These are phyloP conservation scores for Drosophila affinis DNA, from an alignment of 2,888 invertebrate genomes.

Conservation along the genomic window DNA sequence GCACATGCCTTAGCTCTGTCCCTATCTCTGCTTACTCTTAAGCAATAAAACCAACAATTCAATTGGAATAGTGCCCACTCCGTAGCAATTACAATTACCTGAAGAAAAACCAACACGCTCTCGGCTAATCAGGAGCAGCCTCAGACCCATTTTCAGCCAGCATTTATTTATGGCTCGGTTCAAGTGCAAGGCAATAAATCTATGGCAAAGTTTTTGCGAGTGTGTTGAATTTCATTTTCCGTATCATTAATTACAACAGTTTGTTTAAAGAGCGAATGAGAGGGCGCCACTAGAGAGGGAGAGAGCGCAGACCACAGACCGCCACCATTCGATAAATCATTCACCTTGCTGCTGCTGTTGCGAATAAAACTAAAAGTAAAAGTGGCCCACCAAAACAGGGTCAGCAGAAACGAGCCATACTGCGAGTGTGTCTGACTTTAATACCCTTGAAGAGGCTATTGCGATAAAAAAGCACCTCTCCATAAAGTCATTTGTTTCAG, in stretches of 20 bases:
- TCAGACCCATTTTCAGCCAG: slow-evolving; percentile 13
- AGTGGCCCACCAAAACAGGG: slow-evolving; percentile 12
- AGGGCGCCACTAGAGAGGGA: slow-evolving; percentile 7
- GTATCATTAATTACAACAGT: slow-evolving; percentile 55
- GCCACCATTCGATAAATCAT: slow-evolving; percentile 61
- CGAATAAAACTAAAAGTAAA: slow-evolving; percentile 30
- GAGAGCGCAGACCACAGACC: slow-evolving; percentile 28
- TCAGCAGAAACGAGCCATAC: slow-evolving; percentile 13
- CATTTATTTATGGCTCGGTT: slow-evolving; percentile 48
- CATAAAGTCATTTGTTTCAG: not conserved
- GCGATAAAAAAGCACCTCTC: not conserved
- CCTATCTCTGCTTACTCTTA: not conserved
- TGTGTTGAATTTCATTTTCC: slow-evolving; percentile 52
- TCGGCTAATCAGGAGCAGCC: slow-evolving; percentile 31
- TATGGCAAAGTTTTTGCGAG: slow-evolving; percentile 39
- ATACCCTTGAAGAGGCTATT: not conserved
- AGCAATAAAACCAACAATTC: not conserved
- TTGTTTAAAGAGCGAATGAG: slow-evolving; percentile 46
- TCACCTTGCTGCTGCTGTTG: slow-evolving; percentile 47
- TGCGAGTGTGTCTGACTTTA: not conserved
- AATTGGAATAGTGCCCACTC: not conserved
- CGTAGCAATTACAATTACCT: slow-evolving; percentile 20
- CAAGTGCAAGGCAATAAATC: slow-evolving; percentile 53
- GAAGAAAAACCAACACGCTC: slow-evolving; percentile 20
- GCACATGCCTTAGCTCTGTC: not conserved